Base-by-base conservation (phyloP, 2,113 vertebrate genomes). In the Casuarius casuarius region DNA sequence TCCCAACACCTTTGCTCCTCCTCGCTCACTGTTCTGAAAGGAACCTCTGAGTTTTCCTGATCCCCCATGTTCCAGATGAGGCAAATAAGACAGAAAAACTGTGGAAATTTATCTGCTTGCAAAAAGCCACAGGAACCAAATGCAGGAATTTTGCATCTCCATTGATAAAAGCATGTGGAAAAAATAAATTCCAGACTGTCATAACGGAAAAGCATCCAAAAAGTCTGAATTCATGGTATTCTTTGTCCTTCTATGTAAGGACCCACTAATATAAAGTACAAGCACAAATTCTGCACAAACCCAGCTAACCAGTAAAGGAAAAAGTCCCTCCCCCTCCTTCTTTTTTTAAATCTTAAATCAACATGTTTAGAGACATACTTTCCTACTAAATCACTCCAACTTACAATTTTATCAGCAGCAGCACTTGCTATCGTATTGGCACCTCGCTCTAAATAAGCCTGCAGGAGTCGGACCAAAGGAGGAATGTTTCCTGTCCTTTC, bases 401-500 rank as follows among this genome's bases (percentile, higher is more conserved):
- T 98, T 95, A 99, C 99, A 61, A 99, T 99, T 96, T 99, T 99
- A 97, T 99, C 99, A 19, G 99, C 98, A 12, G 99, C 99, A 18
- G 98, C 97, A 90, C 82, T 97, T 48, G 99, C 99, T 87, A 99
- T 99, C 5, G 98, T 98, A 35, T 92, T 97, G 19, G 99, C 98
- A 6, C 99, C 99, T 5, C 99, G 99, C 91, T 99, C 98, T 71
- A 99, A 94, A 97, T 99, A 99, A 4, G 99, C 99, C 94, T 99
- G 99, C 75, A 99, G 98, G 29, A 99, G 99, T 48, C 99, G 98
- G 87, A 99, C 99, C 44, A 99, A 98, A 31, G 99, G 99, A 13
- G 99, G 99, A 61, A 99, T 99, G 88, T 99, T 99, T 10, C 99
- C 99, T 15, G 99, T 98, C 74, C 99, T 98, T 59, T 99, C 99